These are phyloP conservation scores for Agriotes lineatus DNA, from an alignment of 2,888 invertebrate species.

Conservation along the genomic window DNA sequence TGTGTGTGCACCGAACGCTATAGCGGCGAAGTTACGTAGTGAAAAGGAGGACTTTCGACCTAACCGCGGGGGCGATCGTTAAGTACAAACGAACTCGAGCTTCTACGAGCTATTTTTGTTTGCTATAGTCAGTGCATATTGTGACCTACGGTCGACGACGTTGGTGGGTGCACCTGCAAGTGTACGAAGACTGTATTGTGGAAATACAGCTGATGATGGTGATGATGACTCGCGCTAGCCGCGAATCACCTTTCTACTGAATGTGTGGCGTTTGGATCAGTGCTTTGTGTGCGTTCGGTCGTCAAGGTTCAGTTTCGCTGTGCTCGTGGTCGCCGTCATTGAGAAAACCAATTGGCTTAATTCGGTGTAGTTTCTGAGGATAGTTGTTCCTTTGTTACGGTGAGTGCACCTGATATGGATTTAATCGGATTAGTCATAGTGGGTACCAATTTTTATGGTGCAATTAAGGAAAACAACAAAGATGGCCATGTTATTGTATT, in stretches of 20 bases:
- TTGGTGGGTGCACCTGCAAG: constrained; percentile 22
- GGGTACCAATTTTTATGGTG: too few relatives aligned
- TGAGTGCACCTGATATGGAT: not conserved
- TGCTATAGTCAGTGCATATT: constrained; percentile 27
- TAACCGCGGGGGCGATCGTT: constrained; percentile 25
- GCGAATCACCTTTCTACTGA: constrained; percentile 14
- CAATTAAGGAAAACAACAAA: too few relatives aligned
- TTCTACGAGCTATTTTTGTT: constrained; percentile 31
- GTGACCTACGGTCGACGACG: constrained; percentile 8
- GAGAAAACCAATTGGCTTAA: constrained; percentile 3
- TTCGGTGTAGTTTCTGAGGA: not conserved
- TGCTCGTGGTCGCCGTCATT: not conserved
- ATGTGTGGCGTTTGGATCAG: constrained; percentile 5
- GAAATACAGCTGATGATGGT: constrained; percentile 33
- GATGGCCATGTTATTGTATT: too few relatives aligned
- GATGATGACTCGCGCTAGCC: constrained; percentile 18
- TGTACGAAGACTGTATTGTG: constrained; percentile 27
- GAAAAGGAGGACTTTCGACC: not conserved
- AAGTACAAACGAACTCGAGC: constrained; percentile 31
- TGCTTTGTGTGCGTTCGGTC: not conserved
- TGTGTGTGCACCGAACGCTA: constrained; percentile 19
- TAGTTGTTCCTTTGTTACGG: not conserved
- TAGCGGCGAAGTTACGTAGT: constrained; percentile 1
- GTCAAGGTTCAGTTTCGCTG: constrained; percentile 1
- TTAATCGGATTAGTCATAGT: too few relatives aligned